Evolutionary conservation across 1,140 invertebrate species (phyloP), one percentile per base, ranked within the genome.

Genomic region (Bombus pyrosoma): DNA sequence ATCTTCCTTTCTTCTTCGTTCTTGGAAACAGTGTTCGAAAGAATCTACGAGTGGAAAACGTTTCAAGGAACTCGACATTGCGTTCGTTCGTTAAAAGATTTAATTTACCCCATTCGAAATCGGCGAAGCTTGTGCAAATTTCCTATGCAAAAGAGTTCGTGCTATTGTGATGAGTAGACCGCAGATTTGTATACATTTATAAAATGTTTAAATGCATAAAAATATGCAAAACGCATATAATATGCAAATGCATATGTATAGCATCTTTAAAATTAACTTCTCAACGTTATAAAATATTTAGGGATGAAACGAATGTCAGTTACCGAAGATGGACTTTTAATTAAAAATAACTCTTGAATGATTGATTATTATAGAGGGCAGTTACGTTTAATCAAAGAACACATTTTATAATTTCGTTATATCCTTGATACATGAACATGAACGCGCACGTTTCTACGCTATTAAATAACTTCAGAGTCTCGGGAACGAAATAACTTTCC

Each of bases 401-500:
- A 9, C 18, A 8, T 18, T 71, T 39, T 18, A 22, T 28, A 57
- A 59, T 81, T 62, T 73, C n/a, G 57, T 74, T 13, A 9, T 13
- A 13, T 2, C 22, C 0, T 12, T 10, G 15, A 15, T 28, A 6
- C 43, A 1, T n/a, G n/a, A n/a, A 39, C 1, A 4, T 18, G 76
- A 32, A 39, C 22, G 28, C 28, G 57, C 5, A 25, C n/a, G 62
- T 79, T n/a, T 15, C 6, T 39, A 68, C 9, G 15, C 5, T 13
- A 13, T 41, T 12, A 37, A 73, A 73, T 72, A 22, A 37, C 12
- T n/a, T 0, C 25, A 37, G 9, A 62, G 66, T 71, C 66, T 68
- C 81, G 32, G 83, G 47, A 78, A 76, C 84, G 86, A 92, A 90
- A 92, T 92, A 92, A 91, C 90, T 86, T 89, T 86, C 73, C 69